Base-by-base conservation (phyloP, 1,140 invertebrate genomes). In the Bombus sylvicola region DNA sequence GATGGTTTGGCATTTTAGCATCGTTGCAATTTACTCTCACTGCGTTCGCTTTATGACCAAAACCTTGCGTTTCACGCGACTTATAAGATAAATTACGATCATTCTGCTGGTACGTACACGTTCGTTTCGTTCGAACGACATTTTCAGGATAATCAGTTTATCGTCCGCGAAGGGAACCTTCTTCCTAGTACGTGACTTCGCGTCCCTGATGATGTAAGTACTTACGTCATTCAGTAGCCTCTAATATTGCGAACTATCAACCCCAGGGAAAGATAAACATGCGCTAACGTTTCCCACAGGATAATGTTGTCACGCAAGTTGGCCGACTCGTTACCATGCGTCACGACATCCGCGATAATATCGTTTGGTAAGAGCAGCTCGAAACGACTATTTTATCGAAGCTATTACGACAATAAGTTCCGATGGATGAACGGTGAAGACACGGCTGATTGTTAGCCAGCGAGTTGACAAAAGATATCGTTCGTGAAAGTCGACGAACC, bases 231-330 rank as follows among this genome's bases (percentile, higher is more conserved):
- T 69, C 28, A n/a, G 43, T 15, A 12, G 34, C 41, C 37, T 64
- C 41, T 47, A 43, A 79, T 34, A 66, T 66, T 22, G 10, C 6
- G 1, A 79, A 62, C 37, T 25, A 57, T 59, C 72, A 72, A 41
- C 22, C 43, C 37, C 39, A 8, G 10, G 28, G 43, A 34, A 39
- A 71, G 22, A 72, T 22, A 39, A 59, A 81, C 47, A 25, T 31
- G 28, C 47, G 37, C 28, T 5, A 28, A 8, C 5, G 9, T n/a
- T n/a, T 59, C 47, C 13, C 22, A 18, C 10, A n/a, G 37, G 31
- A 39, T 28, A 10, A 74, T 62, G 31, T 41, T 28, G 69, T 62
- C 80, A 74, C 80, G 69, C 53, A 31, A 81, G 53, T 62, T 43
- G 34, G 25, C 41, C n/a, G 25, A 9, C 66, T 47, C 64, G 13